Conservation (phyloP, 2,797 vertebrate genomes). For the Notolabrus celidotus region DNA sequence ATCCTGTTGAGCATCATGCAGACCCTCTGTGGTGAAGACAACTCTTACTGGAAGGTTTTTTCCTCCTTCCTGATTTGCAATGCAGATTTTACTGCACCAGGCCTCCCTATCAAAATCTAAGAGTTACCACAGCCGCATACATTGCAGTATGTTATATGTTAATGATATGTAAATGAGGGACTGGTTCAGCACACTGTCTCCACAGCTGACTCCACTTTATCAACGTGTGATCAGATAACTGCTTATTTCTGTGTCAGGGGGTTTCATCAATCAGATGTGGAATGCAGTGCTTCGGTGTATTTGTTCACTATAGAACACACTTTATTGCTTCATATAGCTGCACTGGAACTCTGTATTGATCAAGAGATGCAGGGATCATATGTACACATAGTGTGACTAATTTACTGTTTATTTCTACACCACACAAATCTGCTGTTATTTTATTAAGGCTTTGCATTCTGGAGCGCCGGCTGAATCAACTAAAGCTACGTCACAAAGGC, state of each 20-base stretch:
- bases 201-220: conserved; percentile 28
- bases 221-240: conserved; percentile 17
- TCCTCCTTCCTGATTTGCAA: conserved; percentile 57
- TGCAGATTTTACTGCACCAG: conserved; percentile 53
- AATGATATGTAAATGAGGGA: conserved; percentile 57
- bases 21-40: conserved; percentile 17
- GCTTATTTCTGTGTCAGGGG: conserved; percentile 8
- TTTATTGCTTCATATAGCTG: not conserved
- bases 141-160: conserved; percentile 42
- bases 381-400: not conserved
- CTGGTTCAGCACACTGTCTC: conserved; percentile 29
- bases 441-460: not conserved
- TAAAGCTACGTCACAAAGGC: not conserved
- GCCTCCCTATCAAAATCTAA: conserved; percentile 14
- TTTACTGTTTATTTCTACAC: not conserved
- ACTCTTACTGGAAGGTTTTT: conserved; percentile 15
- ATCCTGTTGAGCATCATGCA: not conserved
- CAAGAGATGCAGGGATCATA: not conserved
- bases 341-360: not conserved
- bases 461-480: not conserved
- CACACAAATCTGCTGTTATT: not conserved
- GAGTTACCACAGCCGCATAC: conserved; percentile 24
- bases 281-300: not conserved
- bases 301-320: not conserved
- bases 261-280: conserved; percentile 3